phyloP scores from a whole-genome alignment of 2,888 invertebrate species.

The Phrixothrix hirtus region DNA sequence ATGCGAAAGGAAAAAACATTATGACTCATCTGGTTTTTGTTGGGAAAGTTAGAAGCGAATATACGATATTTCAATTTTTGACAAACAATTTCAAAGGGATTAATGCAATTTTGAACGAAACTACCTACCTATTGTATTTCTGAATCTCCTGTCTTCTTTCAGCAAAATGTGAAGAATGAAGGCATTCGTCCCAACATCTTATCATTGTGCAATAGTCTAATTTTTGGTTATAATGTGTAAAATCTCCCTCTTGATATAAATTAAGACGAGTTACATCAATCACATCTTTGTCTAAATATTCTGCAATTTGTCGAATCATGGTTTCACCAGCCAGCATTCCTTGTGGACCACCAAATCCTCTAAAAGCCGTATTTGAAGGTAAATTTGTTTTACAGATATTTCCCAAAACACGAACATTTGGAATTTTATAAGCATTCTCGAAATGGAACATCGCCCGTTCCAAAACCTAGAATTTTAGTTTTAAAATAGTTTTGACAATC shows the following conservation, averaged over 20 bases:
- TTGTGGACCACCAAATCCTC: conserved; percentile 91
- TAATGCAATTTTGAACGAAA: too few relatives aligned
- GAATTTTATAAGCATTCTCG: conserved; percentile 82
- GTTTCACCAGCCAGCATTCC: conserved; percentile 86
- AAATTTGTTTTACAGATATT: conserved; percentile 85
- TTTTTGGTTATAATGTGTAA: conserved; percentile 76
- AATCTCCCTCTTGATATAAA: conserved; percentile 77
- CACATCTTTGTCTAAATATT: conserved; percentile 66
- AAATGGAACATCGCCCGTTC: conserved; percentile 83
- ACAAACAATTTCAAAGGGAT: too few relatives aligned
- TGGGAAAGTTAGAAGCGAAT: too few relatives aligned
- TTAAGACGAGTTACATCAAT: conserved; percentile 72
- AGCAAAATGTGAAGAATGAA: conserved; percentile 67
- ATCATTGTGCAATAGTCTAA: conserved; percentile 72
- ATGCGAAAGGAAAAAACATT: too few relatives aligned
- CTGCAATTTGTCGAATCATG: conserved; percentile 77
- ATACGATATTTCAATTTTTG: too few relatives aligned
- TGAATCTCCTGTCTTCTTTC: conserved; percentile 64
- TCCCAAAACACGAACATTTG: conserved; percentile 71
- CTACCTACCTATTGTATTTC: conserved; percentile 70
- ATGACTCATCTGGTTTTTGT: too few relatives aligned
- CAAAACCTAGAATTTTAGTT: conserved; percentile 64
- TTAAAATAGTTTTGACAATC: background rate
- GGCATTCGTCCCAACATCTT: conserved; percentile 80
- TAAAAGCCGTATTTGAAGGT: conserved; percentile 90